A percentile compares a stretch with the other conserved stretches of the same genome.
These are phyloP conservation scores for Cephus spinipes DNA, from an alignment of 2,888 invertebrate species.

Conservation along the genomic window DNA sequence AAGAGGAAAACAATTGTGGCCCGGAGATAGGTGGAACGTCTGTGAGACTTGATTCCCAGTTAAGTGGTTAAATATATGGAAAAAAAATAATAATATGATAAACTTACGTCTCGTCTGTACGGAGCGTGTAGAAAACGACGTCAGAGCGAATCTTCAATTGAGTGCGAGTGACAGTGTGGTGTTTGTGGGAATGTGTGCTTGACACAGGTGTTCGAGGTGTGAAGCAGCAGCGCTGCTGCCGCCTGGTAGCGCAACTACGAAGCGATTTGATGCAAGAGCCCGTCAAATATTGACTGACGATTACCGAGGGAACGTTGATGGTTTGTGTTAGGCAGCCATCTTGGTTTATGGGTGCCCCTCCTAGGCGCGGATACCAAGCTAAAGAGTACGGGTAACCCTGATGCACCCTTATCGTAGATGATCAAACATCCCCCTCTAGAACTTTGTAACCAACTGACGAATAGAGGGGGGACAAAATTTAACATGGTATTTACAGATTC, in stretches of 20 bases:
- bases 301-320: slow-evolving; percentile 7
- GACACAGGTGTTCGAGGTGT: slow-evolving; percentile 13
- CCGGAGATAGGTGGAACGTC: too few relatives aligned
- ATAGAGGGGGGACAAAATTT: background rate
- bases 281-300: slow-evolving; percentile 47
- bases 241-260: slow-evolving; percentile 54
- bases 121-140: slow-evolving; percentile 4
- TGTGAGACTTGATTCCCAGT: too few relatives aligned
- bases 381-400: background rate
- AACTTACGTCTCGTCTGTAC: slow-evolving; percentile 4
- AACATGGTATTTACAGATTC: background rate
- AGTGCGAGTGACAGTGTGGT: slow-evolving; percentile 8
- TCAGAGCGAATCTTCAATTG: background rate
- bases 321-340: slow-evolving; percentile 23
- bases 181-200: slow-evolving; percentile 12
- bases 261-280: slow-evolving; percentile 39
- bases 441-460: background rate
- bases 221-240: slow-evolving; percentile 46
- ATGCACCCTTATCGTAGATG: background rate
- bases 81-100: background rate
- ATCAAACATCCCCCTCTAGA: background rate
- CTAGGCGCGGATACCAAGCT: background rate
- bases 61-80: background rate
- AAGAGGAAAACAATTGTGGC: too few relatives aligned
- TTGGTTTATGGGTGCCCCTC: slow-evolving; percentile 17